Evolutionary conservation across 2,888 invertebrate genomes (phyloP).

Genomic region (Anorthoa munda): DNA sequence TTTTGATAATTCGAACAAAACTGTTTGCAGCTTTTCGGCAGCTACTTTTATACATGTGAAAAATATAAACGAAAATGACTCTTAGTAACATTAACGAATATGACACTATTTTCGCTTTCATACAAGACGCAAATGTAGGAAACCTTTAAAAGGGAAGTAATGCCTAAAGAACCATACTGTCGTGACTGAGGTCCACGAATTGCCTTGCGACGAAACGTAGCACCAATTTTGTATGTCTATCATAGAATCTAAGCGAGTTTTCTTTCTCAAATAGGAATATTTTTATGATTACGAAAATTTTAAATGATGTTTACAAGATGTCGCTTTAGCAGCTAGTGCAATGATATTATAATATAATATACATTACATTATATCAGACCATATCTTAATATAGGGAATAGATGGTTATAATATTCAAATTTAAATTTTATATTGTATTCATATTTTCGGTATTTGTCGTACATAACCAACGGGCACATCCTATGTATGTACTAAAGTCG

Average conservation of each 20-base stretch:
- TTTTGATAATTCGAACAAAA: slow-evolving; percentile 4
- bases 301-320: slow-evolving; percentile 78
- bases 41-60: slow-evolving; percentile 33
- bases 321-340: slow-evolving; percentile 89
- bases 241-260: slow-evolving; percentile 74
- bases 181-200: slow-evolving; percentile 72
- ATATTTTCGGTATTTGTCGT: slow-evolving; percentile 71
- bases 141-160: slow-evolving; percentile 35
- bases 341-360: slow-evolving; percentile 72
- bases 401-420: slow-evolving; percentile 60
- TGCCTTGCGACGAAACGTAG: slow-evolving; percentile 76
- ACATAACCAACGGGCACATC: slow-evolving; percentile 70
- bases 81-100: slow-evolving; percentile 15
- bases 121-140: slow-evolving; percentile 35
- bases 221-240: slow-evolving; percentile 83
- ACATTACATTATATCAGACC: slow-evolving; percentile 70
- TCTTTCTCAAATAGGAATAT: slow-evolving; percentile 78
- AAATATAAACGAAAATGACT: neutral
- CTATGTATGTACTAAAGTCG: slow-evolving; percentile 68
- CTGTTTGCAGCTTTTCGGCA: slow-evolving; percentile 49
- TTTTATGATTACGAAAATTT: slow-evolving; percentile 79
- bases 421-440: slow-evolving; percentile 66
- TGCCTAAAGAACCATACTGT: slow-evolving; percentile 45
- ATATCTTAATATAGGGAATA: slow-evolving; percentile 65
- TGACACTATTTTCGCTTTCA: slow-evolving; percentile 62